A percentile compares a stretch with the other conserved stretches of the same genome.
These are phyloP conservation scores for Salminus brasiliensis DNA, from an alignment of 2,113 vertebrate species.

Conservation along the genomic window DNA sequence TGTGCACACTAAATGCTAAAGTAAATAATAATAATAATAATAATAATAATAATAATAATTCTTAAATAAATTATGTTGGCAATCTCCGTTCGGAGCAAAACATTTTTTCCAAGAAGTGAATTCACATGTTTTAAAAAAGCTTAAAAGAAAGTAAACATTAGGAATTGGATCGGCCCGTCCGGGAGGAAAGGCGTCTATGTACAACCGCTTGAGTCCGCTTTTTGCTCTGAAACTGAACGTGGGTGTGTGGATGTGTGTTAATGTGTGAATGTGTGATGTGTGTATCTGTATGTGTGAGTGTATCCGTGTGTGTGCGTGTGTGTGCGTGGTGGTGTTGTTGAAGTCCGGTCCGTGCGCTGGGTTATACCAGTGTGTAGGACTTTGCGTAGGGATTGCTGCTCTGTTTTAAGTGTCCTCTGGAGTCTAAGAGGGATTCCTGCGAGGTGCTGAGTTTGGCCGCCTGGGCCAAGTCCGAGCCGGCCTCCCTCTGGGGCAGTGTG, in stretches of 20 bases:
- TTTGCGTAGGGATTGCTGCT: slow-evolving; percentile 98
- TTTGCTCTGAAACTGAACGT: slow-evolving; percentile 18
- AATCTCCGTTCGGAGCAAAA: slow-evolving; percentile 84
- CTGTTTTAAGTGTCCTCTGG: slow-evolving; percentile 96
- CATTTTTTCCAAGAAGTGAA: slow-evolving; percentile 92
- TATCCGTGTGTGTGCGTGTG: slow-evolving; percentile 47
- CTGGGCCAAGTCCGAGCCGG: slow-evolving; percentile 89
- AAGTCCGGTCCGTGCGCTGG: slow-evolving; percentile 63
- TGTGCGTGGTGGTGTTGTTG: slow-evolving; percentile 12
- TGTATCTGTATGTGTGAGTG: slow-evolving; percentile 9
- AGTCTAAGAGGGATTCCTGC: slow-evolving; percentile 98
- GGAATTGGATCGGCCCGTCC: slow-evolving; percentile 58
- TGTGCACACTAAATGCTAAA: slow-evolving; percentile 55
- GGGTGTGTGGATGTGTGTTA: not conserved
- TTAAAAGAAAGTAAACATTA: slow-evolving; percentile 68
- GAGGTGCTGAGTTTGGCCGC: slow-evolving; percentile 99
- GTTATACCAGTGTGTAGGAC: slow-evolving; percentile 99
- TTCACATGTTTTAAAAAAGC: slow-evolving; percentile 81
- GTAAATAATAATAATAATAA: slow-evolving; percentile 44
- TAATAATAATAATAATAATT: slow-evolving; percentile 75
- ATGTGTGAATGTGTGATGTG: not conserved
- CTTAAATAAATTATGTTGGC: slow-evolving; percentile 94
- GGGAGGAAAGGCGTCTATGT: slow-evolving; percentile 44
- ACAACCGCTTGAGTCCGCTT: slow-evolving; percentile 46
- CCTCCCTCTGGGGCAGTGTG: slow-evolving; percentile 96